These are phyloP conservation scores for Irena cyanogastra DNA, from an alignment of 2,113 vertebrate genomes.

Conservation along the genomic window DNA sequence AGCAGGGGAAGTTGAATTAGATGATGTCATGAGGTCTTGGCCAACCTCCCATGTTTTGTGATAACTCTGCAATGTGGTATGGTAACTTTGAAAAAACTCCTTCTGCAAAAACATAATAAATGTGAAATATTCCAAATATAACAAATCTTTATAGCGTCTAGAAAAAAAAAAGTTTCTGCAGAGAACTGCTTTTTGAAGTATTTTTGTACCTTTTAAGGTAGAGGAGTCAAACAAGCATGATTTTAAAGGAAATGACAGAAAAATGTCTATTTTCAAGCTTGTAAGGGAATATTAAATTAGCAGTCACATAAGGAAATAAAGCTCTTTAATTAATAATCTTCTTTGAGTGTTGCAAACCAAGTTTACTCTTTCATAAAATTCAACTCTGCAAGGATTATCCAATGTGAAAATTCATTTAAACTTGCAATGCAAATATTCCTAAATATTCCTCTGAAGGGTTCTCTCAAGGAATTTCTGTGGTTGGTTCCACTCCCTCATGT, in stretches of 20 bases:
- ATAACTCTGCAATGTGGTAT: not conserved
- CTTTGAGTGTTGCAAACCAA: not conserved
- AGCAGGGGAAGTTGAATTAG: not conserved
- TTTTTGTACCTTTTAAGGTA: slow-evolving; percentile 1
- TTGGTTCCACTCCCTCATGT: not conserved
- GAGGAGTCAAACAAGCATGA: not conserved
- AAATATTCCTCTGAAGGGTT: not conserved
- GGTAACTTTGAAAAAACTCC: not conserved
- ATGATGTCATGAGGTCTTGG: not conserved
- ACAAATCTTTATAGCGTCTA: not conserved
- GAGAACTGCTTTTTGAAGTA: not conserved
- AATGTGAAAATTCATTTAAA: not conserved
- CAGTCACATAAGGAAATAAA: slow-evolving; percentile 11
- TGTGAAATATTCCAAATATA: not conserved
- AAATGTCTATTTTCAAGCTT: slow-evolving; percentile 28
- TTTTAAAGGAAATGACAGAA: slow-evolving; percentile 7
- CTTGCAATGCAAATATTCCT: not conserved
- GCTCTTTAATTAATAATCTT: not conserved
- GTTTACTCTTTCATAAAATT: not conserved
- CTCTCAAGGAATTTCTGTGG: not conserved
- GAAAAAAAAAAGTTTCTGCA: not conserved
- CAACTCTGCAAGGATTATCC: not conserved
- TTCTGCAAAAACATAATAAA: not conserved
- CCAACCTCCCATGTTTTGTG: not conserved
- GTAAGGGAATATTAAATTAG: slow-evolving; percentile 37